phyloP scores from a whole-genome alignment of 2,888 invertebrate genomes.

The Pandemis corylana region DNA sequence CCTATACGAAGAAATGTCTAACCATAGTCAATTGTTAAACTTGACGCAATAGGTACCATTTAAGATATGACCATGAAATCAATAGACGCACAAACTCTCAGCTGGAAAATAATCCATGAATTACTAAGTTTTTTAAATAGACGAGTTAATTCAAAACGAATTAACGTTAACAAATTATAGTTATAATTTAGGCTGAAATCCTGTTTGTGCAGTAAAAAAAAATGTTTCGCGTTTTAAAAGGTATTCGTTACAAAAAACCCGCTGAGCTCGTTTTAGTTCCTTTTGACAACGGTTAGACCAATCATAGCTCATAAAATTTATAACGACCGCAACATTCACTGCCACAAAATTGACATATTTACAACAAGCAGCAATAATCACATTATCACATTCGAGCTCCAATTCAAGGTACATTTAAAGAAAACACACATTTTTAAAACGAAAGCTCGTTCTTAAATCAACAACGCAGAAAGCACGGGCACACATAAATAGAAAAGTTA shows the following conservation, averaged over 20 bases:
- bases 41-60: too few relatives aligned
- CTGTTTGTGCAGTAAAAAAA: background rate
- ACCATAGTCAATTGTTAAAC: too few relatives aligned
- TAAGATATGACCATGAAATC: too few relatives aligned
- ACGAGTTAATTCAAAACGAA: too few relatives aligned
- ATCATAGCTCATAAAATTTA: slow-evolving; percentile 9
- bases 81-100: too few relatives aligned
- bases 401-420: background rate
- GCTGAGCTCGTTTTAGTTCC: slow-evolving; percentile 6
- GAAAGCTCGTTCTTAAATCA: slow-evolving; percentile 22
- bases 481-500: slow-evolving; percentile 58
- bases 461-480: slow-evolving; percentile 52
- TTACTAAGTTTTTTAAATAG: too few relatives aligned
- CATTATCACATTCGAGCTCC: background rate
- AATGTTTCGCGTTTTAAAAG: background rate
- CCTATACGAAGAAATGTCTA: too few relatives aligned
- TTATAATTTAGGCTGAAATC: background rate
- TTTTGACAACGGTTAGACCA: background rate
- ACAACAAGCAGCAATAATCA: slow-evolving; percentile 2
- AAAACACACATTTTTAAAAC: slow-evolving; percentile 14
- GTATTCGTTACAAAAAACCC: background rate
- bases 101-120: too few relatives aligned
- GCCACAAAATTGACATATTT: background rate
- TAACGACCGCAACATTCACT: background rate
- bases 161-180: background rate